Percentiles rank a stretch among this genome's conserved stretches.
These are phyloP conservation scores for Adineta ricciae DNA, from an alignment of 2,888 invertebrate genomes.

Conservation along the genomic window DNA sequence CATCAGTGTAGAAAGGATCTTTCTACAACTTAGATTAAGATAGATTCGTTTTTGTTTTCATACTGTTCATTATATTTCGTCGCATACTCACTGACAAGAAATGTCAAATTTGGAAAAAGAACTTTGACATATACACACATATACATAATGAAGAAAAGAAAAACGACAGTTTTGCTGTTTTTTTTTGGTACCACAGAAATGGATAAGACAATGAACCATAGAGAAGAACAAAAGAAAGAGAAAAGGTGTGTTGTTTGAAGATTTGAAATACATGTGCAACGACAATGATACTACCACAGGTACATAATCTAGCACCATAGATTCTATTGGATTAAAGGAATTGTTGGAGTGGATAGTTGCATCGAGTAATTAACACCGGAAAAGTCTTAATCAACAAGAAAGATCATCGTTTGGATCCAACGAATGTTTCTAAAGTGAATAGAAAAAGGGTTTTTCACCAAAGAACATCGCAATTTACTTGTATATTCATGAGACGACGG, in stretches of 20 bases:
- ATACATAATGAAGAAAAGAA: neutral
- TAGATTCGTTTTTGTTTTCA: neutral
- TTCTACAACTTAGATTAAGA: too few relatives aligned
- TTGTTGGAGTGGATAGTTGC: neutral
- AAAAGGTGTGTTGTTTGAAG: neutral
- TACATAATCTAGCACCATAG: neutral
- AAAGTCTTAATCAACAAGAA: neutral
- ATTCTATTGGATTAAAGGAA: neutral
- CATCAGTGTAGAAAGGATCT: too few relatives aligned
- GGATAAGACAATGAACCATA: neutral
- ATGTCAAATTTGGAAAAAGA: neutral
- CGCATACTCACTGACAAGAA: neutral
- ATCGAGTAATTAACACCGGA: neutral
- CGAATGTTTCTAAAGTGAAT: neutral
- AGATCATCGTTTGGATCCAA: neutral
- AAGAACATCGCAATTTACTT: neutral
- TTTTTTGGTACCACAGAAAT: neutral
- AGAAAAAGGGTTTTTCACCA: neutral
- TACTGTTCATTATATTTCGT: neutral
- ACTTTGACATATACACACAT: neutral
- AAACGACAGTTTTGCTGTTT: too few relatives aligned
- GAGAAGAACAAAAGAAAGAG: neutral
- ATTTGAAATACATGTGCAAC: neutral
- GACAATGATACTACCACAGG: neutral
- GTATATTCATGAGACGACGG: neutral